phyloP scores from a whole-genome alignment of 2,888 invertebrate genomes.

The Parasteatoda lunata region DNA sequence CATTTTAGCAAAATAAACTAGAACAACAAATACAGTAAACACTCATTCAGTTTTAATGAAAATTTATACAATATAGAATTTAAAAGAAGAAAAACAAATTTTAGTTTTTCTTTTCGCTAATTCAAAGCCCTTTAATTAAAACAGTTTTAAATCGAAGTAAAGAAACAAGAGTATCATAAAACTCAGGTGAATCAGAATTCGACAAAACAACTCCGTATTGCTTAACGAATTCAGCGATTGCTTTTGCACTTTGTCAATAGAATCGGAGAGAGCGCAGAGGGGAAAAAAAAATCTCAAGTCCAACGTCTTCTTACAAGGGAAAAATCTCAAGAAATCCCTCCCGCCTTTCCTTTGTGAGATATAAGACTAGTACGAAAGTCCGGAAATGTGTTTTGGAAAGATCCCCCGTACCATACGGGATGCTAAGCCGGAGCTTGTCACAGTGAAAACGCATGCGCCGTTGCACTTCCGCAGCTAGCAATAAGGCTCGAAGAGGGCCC shows the following conservation, averaged over 20 bases:
- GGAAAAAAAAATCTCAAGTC: not conserved
- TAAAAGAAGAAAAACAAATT: too few species aligned
- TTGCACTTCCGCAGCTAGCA: constrained; percentile 60
- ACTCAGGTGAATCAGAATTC: too few species aligned
- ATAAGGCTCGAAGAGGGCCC: constrained; percentile 38
- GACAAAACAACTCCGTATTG: not conserved
- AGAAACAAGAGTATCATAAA: too few species aligned
- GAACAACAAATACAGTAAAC: too few species aligned
- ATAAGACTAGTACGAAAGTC: constrained; percentile 9
- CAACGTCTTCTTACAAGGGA: constrained; percentile 9
- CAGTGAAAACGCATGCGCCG: constrained; percentile 61
- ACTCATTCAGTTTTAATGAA: too few species aligned
- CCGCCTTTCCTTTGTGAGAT: constrained; percentile 19
- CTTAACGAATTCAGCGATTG: not conserved
- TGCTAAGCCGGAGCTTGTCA: constrained; percentile 39
- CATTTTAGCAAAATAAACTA: too few species aligned
- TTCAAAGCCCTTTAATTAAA: too few species aligned
- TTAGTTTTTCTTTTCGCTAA: too few species aligned
- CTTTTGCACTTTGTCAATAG: not conserved
- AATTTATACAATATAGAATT: too few species aligned
- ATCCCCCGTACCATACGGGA: constrained; percentile 11
- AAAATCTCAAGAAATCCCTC: constrained; percentile 14
- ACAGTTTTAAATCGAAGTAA: too few species aligned
- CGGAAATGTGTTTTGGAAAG: constrained; percentile 35
- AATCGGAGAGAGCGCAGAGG: not conserved